Evolutionary conservation across 2,797 vertebrate genomes (phyloP).

Genomic region (Heterohyrax brucei): DNA sequence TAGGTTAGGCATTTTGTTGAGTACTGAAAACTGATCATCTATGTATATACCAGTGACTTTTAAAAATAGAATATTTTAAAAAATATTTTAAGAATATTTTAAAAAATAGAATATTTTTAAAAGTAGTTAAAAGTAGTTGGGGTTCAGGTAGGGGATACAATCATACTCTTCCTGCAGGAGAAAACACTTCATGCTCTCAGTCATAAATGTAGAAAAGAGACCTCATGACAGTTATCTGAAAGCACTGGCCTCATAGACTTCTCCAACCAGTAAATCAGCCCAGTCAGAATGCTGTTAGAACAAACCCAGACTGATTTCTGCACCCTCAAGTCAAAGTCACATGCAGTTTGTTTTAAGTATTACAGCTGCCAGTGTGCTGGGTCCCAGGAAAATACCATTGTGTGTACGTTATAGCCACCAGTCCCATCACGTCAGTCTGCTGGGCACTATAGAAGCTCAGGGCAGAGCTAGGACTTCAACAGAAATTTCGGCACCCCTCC

Average conservation of each 20-base stretch:
- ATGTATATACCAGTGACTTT: constrained; percentile 19
- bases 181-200: constrained; percentile 26
- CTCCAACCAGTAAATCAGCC: background rate
- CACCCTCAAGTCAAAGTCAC: constrained; percentile 43
- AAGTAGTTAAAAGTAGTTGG: constrained; percentile 9
- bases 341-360: background rate
- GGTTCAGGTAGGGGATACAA: background rate
- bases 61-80: constrained; percentile 41
- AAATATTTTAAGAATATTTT: background rate
- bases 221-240: constrained; percentile 17
- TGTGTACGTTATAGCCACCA: background rate
- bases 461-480: background rate
- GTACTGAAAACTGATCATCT: background rate
- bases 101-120: constrained; percentile 58
- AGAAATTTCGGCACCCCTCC: background rate
- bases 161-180: constrained; percentile 15
- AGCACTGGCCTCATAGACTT: constrained; percentile 29
- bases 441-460: background rate
- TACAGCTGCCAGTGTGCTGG: background rate
- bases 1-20: background rate
- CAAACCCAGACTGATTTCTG: constrained; percentile 60
- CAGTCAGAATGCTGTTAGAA: constrained; percentile 58
- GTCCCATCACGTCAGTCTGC: background rate
- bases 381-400: background rate
- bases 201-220: constrained; percentile 42